A percentile compares a stretch with the other conserved stretches of the same genome.
phyloP scores from a whole-genome alignment of 2,797 vertebrate species.

The Xiphorhynchus erythropygius region DNA sequence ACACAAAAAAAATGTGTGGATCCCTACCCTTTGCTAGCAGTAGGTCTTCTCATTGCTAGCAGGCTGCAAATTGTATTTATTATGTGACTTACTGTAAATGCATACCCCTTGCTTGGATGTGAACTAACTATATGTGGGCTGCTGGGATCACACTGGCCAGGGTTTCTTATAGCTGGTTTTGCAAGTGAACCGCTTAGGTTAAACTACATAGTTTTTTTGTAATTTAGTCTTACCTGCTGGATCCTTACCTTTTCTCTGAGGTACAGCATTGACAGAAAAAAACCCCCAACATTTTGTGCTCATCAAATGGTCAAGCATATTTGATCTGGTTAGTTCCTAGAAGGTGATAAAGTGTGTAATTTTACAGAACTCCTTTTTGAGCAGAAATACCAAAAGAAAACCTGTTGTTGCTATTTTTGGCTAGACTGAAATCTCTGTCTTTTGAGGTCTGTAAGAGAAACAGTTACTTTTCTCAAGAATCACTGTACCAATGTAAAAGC shows the following conservation, averaged over 20 bases:
- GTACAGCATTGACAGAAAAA: background rate
- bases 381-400: background rate
- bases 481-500: background rate
- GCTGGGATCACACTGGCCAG: background rate
- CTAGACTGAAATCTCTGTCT: background rate
- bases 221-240: background rate
- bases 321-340: background rate
- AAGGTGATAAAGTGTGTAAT: background rate
- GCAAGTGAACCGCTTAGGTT: background rate
- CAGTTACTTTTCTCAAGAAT: background rate
- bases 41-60: slow-evolving; percentile 2
- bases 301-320: background rate
- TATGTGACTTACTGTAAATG: slow-evolving; percentile 48
- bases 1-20: slow-evolving; percentile 7
- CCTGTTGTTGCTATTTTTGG: background rate
- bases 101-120: background rate
- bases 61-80: slow-evolving; percentile 35
- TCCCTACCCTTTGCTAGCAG: background rate
- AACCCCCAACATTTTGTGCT: rapidly evolving
- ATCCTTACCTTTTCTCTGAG: background rate
- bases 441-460: background rate
- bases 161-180: background rate
- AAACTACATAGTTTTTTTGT: background rate
- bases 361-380: background rate
- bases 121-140: background rate